Evolutionary conservation across 2,888 invertebrate genomes (phyloP).

Genomic region (Julus scandinavius): DNA sequence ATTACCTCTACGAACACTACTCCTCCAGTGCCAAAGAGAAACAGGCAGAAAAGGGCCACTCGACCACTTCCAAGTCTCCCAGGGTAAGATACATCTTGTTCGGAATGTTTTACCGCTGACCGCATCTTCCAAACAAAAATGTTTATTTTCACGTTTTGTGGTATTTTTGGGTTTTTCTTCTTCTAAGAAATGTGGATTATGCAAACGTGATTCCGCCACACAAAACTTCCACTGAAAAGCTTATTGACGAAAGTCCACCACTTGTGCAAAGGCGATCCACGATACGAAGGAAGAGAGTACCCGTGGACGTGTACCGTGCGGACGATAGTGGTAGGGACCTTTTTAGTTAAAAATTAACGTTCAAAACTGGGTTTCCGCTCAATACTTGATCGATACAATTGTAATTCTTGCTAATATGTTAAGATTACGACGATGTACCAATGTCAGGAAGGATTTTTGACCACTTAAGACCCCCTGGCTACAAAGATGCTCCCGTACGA

Average conservation of each 20-base stretch:
- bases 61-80: slow-evolving; percentile 33
- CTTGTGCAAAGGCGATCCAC: neutral
- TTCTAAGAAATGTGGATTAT: slow-evolving; percentile 45
- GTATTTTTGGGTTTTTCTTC: neutral
- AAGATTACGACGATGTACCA: neutral
- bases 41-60: neutral
- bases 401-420: neutral
- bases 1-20: neutral
- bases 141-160: neutral
- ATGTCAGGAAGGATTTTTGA: slow-evolving; percentile 38
- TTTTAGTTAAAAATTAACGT: too few relatives aligned
- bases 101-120: neutral
- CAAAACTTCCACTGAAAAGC: slow-evolving; percentile 22
- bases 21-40: slow-evolving; percentile 45
- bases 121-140: neutral
- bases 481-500: neutral
- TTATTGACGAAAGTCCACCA: neutral
- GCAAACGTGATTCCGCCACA: slow-evolving; percentile 35
- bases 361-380: too few relatives aligned
- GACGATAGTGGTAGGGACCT: neutral
- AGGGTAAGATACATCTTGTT: slow-evolving; percentile 15
- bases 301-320: neutral
- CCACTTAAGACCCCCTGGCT: slow-evolving; percentile 33
- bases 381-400: too few relatives aligned
- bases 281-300: neutral